phyloP scores from a whole-genome alignment of 2,113 vertebrate genomes.

The Lophura nycthemera region DNA sequence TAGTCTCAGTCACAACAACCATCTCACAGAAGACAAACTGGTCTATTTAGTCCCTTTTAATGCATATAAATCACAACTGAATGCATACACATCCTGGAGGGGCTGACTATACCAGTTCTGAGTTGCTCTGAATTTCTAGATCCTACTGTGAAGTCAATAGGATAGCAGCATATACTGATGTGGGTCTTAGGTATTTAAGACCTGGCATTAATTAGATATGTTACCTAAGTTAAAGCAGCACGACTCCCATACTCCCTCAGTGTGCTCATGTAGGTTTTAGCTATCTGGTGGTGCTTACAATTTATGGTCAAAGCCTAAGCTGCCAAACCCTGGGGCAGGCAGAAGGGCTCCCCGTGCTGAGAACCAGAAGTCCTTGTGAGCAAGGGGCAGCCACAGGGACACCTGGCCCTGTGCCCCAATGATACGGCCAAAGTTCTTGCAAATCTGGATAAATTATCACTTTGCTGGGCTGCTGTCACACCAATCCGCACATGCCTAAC shows the following conservation, averaged over 20 bases:
- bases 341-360: rapidly evolving
- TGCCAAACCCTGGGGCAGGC: not conserved
- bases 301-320: not conserved
- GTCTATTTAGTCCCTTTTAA: not conserved
- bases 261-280: not conserved
- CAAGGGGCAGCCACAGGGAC: no score
- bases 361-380: rapidly evolving
- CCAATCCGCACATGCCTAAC: not conserved
- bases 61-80: not conserved
- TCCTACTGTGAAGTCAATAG: not conserved
- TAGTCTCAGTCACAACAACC: not conserved
- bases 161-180: not conserved
- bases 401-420: not conserved
- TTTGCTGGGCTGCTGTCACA: not conserved
- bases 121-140: not conserved
- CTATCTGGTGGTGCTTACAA: not conserved
- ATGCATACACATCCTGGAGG: not conserved
- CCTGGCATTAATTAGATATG: not conserved
- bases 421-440: not conserved
- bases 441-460: not conserved
- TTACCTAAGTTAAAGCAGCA: not conserved
- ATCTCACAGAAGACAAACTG: not conserved
- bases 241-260: not conserved
- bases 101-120: not conserved
- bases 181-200: not conserved